Conservation (phyloP, 2,797 vertebrate genomes). For the Hylomyscus alleni region DNA sequence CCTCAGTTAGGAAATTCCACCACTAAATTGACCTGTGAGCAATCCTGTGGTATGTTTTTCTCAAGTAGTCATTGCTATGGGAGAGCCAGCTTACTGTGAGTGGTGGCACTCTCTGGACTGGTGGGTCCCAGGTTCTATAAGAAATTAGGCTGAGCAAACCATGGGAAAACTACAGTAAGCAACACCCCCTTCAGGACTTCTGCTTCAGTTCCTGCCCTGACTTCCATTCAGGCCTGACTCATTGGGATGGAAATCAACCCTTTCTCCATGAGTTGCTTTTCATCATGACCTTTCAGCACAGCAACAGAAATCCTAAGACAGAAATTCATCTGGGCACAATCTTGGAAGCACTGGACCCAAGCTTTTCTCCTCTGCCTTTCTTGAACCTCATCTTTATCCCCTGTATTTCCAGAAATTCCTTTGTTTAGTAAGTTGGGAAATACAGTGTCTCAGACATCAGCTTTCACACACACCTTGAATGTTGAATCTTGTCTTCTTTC, state of each 20-base stretch:
- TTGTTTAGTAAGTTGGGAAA: not conserved
- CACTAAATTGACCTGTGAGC: not conserved
- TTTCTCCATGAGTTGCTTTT: not conserved
- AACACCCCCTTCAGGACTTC: not conserved
- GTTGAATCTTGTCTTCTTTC: not conserved
- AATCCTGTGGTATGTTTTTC: not conserved
- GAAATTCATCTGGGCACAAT: not conserved
- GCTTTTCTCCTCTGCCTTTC: slow-evolving; percentile 1
- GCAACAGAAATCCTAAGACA: not conserved
- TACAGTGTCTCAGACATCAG: not conserved
- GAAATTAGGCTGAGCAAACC: not conserved
- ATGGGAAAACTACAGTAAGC: too few species aligned
- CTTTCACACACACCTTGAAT: not conserved
- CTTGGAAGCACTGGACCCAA: not conserved
- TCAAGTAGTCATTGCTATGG: not conserved
- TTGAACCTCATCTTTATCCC: not conserved
- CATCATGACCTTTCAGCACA: not conserved
- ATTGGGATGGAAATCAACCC: not conserved
- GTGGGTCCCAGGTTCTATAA: too few species aligned
- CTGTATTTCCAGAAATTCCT: slow-evolving; percentile 34
- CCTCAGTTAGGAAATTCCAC: not conserved
- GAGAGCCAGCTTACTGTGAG: not conserved
- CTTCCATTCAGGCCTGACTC: not conserved
- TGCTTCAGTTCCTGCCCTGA: not conserved
- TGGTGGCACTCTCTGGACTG: not conserved